A percentile compares a stretch with the other conserved stretches of the same genome.
Conservation (phyloP, 2,888 invertebrate species). For the Bugulina stolonifera region DNA sequence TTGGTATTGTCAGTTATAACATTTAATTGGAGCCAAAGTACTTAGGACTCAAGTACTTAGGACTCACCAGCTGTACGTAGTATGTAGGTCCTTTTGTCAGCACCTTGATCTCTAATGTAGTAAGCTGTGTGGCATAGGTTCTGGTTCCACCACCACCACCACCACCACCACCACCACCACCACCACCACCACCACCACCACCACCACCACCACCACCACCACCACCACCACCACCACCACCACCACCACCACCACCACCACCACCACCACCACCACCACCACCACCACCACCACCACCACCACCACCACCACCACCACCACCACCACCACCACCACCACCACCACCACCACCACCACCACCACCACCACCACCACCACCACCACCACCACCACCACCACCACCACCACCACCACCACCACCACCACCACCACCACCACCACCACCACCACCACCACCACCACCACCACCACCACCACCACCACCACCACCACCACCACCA, state of each 20-base stretch:
- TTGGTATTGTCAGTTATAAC: too few relatives aligned
- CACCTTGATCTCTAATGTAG: too few relatives aligned
- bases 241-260: constrained; percentile 29
- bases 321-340: constrained; percentile 29
- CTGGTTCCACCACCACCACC: constrained; percentile 28
- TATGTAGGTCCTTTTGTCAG: too few relatives aligned
- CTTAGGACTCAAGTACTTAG: too few relatives aligned
- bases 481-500: background rate
- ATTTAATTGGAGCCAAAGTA: too few relatives aligned
- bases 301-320: constrained; percentile 29
- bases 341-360: constrained; percentile 28
- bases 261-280: constrained; percentile 29
- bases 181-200: constrained; percentile 29
- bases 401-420: constrained; percentile 26
- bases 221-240: constrained; percentile 29
- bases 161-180: constrained; percentile 29
- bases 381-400: constrained; percentile 28
- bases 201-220: constrained; percentile 29
- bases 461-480: background rate
- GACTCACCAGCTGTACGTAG: too few relatives aligned
- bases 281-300: constrained; percentile 29
- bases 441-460: constrained; percentile 1
- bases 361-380: constrained; percentile 27
- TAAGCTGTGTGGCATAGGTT: too few relatives aligned
- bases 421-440: constrained; percentile 21